Evolutionary conservation across 2,888 invertebrate species (phyloP).

Genomic region (Serrognathus titanus): DNA sequence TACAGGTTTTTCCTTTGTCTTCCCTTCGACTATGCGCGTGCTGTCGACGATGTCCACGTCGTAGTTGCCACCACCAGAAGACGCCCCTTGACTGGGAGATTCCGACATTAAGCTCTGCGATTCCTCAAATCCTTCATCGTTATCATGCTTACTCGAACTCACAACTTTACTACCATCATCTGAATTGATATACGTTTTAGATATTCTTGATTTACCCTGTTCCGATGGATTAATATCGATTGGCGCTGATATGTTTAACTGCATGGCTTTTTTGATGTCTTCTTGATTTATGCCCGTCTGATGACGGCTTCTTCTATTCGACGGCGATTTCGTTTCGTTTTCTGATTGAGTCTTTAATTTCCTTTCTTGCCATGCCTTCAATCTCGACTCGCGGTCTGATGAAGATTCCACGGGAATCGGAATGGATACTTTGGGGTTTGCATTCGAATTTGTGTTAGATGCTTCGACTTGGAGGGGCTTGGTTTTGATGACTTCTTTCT

Average conservation of each 20-base stretch:
- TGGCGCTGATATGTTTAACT: slow-evolving; percentile 36
- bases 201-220: slow-evolving; percentile 11
- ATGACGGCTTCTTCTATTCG: slow-evolving; percentile 53
- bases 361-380: slow-evolving; percentile 70
- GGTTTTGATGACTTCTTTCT: slow-evolving; percentile 44
- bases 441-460: neutral
- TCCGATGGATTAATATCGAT: slow-evolving; percentile 20
- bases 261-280: slow-evolving; percentile 66
- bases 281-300: slow-evolving; percentile 69
- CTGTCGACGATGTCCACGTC: slow-evolving; percentile 50
- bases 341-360: slow-evolving; percentile 20
- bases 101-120: slow-evolving; percentile 85
- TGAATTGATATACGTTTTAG: slow-evolving; percentile 26
- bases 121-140: slow-evolving; percentile 90
- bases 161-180: slow-evolving; percentile 21
- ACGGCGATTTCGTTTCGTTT: slow-evolving; percentile 43
- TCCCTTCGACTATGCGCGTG: slow-evolving; percentile 36
- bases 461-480: slow-evolving; percentile 21
- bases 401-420: slow-evolving; percentile 44
- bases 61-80: slow-evolving; percentile 65
- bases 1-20: slow-evolving; percentile 24
- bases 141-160: slow-evolving; percentile 62
- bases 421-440: neutral
- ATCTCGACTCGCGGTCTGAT: slow-evolving; percentile 57
- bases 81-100: slow-evolving; percentile 80